These are phyloP conservation scores for Macaria notata DNA, from an alignment of 2,888 invertebrate genomes.

Conservation along the genomic window DNA sequence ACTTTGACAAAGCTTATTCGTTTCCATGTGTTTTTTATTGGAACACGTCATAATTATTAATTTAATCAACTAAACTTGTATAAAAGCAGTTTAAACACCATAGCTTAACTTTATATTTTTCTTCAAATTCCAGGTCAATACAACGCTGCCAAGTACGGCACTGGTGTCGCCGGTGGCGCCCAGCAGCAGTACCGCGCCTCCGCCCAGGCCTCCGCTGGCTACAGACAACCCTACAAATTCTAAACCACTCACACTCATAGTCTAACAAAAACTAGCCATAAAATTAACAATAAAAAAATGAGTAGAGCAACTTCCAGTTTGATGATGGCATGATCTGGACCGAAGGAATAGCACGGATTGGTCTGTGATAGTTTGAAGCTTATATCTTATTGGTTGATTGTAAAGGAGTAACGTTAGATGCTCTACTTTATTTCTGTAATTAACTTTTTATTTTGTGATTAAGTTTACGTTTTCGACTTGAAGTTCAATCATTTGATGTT, in stretches of 20 bases:
- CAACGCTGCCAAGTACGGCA: constrained; percentile 71
- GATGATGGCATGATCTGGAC: constrained; percentile 21
- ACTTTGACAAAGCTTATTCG: no score
- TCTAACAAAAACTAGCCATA: constrained; percentile 31
- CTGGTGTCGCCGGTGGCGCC: constrained; percentile 47
- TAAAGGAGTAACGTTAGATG: constrained; percentile 17
- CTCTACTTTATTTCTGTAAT: constrained; percentile 27
- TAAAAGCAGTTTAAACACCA: no score
- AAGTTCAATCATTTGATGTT: no score
- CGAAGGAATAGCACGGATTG: constrained; percentile 26
- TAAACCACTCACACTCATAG: constrained; percentile 43
- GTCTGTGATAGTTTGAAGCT: constrained; percentile 10
- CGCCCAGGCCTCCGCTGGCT: constrained; percentile 59
- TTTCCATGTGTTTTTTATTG: no score
- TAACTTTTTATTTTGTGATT: constrained; percentile 14
- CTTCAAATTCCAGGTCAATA: constrained; percentile 66
- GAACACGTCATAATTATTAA: no score
- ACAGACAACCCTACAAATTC: constrained; percentile 71
- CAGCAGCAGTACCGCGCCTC: constrained; percentile 55
- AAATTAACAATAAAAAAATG: constrained; percentile 24
- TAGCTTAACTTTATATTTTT: background rate
- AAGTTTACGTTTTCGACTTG: no score
- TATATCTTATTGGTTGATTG: constrained; percentile 15
- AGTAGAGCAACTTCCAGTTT: constrained; percentile 36
- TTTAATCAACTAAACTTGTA: no score